Percentiles rank a stretch among this genome's conserved stretches.
Conservation (phyloP, 2,888 invertebrate species). For the Drosophila algonquin region DNA sequence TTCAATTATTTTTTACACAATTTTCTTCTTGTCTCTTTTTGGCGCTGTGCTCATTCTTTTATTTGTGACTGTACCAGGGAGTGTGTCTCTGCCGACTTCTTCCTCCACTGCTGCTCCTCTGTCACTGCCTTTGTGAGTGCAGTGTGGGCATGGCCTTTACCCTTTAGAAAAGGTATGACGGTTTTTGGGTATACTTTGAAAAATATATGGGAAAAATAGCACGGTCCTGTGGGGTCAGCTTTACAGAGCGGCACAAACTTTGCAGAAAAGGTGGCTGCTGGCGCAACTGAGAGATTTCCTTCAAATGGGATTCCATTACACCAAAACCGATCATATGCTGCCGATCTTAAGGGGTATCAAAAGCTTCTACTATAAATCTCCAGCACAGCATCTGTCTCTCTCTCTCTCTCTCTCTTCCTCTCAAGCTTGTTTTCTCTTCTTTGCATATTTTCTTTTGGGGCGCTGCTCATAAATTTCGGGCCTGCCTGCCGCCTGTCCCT, state of each 20-base stretch:
- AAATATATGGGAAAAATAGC: no score
- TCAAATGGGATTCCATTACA: no score
- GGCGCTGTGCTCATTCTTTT: constrained; percentile 52
- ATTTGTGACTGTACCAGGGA: constrained; percentile 25
- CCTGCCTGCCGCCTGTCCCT: constrained; percentile 56
- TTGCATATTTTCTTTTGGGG: constrained; percentile 57
- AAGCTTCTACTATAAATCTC: constrained; percentile 5
- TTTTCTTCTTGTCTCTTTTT: constrained; percentile 68
- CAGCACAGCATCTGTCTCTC: constrained; percentile 23
- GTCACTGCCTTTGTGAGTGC: not conserved
- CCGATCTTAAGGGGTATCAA: no score
- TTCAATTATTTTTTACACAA: constrained; percentile 79
- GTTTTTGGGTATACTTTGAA: no score
- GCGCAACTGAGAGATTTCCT: no score
- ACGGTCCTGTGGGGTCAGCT: no score
- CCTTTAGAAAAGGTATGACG: not conserved
- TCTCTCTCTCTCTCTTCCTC: not conserved
- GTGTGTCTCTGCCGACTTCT: not conserved
- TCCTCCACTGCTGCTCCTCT: not conserved
- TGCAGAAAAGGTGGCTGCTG: no score
- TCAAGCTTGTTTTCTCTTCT: constrained; percentile 30
- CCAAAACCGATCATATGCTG: no score
- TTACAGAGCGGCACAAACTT: no score
- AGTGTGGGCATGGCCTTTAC: not conserved
- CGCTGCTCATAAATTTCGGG: constrained; percentile 73